Evolutionary conservation across 1,140 invertebrate genomes (phyloP).

Genomic region (Leptinotarsa lineolata): DNA sequence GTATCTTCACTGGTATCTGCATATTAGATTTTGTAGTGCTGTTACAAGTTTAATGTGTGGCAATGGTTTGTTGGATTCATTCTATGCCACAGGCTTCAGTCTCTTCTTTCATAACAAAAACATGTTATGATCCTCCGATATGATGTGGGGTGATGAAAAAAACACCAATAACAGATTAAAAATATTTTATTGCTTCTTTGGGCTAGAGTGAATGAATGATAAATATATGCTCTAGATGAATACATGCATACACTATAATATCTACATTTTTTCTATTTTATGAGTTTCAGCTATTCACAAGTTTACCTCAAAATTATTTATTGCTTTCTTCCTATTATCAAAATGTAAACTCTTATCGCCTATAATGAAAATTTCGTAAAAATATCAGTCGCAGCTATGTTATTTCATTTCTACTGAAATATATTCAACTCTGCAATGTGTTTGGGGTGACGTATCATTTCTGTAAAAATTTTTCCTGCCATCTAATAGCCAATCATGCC

Average conservation of each 20-base stretch:
- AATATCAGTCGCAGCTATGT: constrained; percentile 9
- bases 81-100: too few relatives aligned
- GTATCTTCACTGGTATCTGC: too few relatives aligned
- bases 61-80: too few relatives aligned
- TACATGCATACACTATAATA: constrained; percentile 53
- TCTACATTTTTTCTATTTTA: constrained; percentile 25
- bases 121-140: too few relatives aligned
- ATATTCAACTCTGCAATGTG: neutral
- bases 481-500: too few relatives aligned
- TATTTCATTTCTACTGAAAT: neutral
- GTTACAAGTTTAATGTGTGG: too few relatives aligned
- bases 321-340: neutral
- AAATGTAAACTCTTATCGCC: neutral
- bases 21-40: too few relatives aligned
- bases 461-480: too few relatives aligned
- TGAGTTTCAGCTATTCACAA: neutral
- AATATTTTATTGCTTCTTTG: constrained; percentile 54
- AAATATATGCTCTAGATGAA: constrained; percentile 50
- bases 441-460: too few relatives aligned
- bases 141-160: neutral
- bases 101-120: too few relatives aligned
- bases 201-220: constrained; percentile 48
- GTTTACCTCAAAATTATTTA: neutral
- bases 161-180: constrained; percentile 46
- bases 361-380: constrained; percentile 14